Base-by-base conservation (phyloP, 2,113 vertebrate genomes). In the Oncorhynchus nerka region DNA sequence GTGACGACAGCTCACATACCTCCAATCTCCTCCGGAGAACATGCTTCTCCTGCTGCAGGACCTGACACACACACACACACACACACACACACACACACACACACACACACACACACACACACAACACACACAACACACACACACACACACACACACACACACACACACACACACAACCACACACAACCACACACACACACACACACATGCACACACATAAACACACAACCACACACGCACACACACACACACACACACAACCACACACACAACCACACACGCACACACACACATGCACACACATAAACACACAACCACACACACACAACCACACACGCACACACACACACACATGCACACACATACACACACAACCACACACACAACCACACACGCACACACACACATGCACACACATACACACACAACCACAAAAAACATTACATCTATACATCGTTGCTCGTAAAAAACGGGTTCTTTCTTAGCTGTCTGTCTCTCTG, bases 31-130 rank as follows among this genome's bases (percentile, higher is more conserved):
- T 89, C 82, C 91, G 91, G 3, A 94, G 76, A 12, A 88, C 30
- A 4, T 94, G 90, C 20, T 89, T 93, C 76, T 94, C 89, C 84
- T 94, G 94, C 81, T 93, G 91, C 15, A 92, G 74, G 22, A 57
- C 77, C 94, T 94, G 81, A 77, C 48, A 84, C 34, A 70, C 70
- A 75, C 34, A 39, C 1, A 1, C 34, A 39, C 34, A 39, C 22
- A 65, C 2, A 45, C 15, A 28, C n/a, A 74, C 16, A 55, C 24
- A 1, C 24, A 24, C 24, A 24, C 24, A 24, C 6, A 76, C 64
- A 69, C 57, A 48, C 62, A 78, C 66, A 70, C 62, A 77, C 68
- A 76, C 48, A 84, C 34, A 70, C 70, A 75, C 12, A 74, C 1
- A 28, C 24, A 24, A 1, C 1, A 1, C 1, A 1, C 1, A 24